phyloP scores from a whole-genome alignment of 2,888 invertebrate species.

The Conomelus anceps region DNA sequence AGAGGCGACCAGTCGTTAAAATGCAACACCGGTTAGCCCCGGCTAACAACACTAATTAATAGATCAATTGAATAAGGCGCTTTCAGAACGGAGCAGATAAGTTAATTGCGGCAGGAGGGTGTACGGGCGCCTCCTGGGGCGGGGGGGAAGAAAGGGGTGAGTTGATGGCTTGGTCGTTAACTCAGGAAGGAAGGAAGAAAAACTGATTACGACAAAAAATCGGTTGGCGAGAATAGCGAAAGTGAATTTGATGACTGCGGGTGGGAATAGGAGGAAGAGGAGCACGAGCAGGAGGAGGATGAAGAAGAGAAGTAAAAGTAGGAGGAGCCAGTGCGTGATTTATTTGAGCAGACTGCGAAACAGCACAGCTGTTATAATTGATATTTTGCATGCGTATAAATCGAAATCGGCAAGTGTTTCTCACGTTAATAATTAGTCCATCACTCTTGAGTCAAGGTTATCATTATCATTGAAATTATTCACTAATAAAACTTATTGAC shows the following conservation, averaged over 20 bases:
- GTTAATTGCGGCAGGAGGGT: background rate
- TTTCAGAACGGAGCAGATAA: background rate
- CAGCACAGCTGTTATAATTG: background rate
- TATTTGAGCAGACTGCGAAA: background rate
- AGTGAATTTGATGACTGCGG: conserved; percentile 5
- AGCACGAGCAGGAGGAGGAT: background rate
- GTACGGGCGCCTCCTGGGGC: background rate
- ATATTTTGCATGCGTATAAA: background rate
- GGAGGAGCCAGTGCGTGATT: background rate
- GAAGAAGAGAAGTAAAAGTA: background rate
- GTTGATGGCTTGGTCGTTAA: background rate
- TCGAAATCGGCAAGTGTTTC: background rate
- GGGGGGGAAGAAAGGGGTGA: background rate
- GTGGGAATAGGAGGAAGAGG: background rate
- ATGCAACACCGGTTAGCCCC: background rate
- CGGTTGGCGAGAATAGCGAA: background rate
- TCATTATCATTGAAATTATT: background rate
- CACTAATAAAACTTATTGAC: background rate
- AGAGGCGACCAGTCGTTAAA: background rate
- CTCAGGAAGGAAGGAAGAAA: background rate
- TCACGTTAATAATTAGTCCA: background rate
- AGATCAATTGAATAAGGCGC: background rate
- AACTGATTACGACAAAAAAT: background rate
- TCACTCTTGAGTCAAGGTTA: background rate
- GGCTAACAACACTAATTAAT: background rate